Conservation (phyloP, 2,797 vertebrate genomes). For the Ciconia nigra region DNA sequence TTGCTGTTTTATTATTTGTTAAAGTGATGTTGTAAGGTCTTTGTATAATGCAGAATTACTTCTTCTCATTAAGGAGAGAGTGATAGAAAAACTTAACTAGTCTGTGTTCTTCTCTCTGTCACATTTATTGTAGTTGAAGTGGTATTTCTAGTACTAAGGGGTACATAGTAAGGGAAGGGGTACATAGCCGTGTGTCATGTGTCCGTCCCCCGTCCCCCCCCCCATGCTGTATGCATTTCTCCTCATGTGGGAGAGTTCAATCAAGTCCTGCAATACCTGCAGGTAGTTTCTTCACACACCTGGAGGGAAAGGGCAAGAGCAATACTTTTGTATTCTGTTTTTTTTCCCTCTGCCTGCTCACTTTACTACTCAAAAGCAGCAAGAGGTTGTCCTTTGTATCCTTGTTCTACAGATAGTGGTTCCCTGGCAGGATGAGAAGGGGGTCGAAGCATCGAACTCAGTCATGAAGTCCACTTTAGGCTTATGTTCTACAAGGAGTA, state of each 20-base stretch:
- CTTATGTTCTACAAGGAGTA: not conserved
- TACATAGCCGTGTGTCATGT: too few species aligned
- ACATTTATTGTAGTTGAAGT: not conserved
- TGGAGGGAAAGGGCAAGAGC: not conserved
- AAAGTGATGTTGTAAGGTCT: not conserved
- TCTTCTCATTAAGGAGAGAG: not conserved
- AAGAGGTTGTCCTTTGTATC: not conserved
- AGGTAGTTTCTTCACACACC: not conserved
- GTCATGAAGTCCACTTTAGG: not conserved
- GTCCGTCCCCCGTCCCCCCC: too few species aligned
- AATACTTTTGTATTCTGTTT: not conserved
- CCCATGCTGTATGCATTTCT: not conserved
- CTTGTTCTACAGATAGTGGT: not conserved
- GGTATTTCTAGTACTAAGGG: not conserved
- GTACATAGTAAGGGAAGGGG: not conserved
- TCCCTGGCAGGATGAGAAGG: not conserved
- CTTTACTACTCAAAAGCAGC: not conserved
- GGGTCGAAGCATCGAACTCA: rapidly evolving
- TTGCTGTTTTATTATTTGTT: not conserved
- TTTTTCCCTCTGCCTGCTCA: not conserved
- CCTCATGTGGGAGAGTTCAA: not conserved
- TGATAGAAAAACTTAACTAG: not conserved
- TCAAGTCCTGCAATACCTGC: not conserved
- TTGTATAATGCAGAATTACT: not conserved
- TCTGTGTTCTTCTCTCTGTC: not conserved